These are phyloP conservation scores for Zapornia atra DNA, from an alignment of 2,113 vertebrate genomes.

Conservation along the genomic window DNA sequence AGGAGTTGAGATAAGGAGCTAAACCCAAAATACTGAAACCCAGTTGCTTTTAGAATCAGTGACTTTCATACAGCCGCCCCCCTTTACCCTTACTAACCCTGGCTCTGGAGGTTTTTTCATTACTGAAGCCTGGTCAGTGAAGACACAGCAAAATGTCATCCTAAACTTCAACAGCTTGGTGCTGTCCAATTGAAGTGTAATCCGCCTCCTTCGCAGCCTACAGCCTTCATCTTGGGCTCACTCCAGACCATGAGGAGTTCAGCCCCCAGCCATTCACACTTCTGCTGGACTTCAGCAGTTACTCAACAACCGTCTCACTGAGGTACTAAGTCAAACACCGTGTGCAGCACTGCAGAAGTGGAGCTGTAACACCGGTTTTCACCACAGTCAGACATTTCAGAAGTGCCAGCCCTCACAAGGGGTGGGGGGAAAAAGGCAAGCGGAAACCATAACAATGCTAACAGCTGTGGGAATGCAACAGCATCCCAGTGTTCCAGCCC, in stretches of 20 bases:
- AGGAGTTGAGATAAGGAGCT: not conserved
- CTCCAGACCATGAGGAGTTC: not conserved
- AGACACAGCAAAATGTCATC: not conserved
- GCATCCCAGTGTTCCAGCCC: not conserved
- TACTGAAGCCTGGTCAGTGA: not conserved
- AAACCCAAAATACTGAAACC: not conserved
- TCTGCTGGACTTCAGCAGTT: not conserved
- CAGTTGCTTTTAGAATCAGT: accelerated
- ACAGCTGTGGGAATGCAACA: not conserved
- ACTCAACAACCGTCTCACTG: not conserved
- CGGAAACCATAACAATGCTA: not conserved
- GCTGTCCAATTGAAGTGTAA: not conserved
- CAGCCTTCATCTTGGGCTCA: not conserved
- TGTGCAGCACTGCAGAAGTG: not conserved
- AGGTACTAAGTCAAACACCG: not conserved
- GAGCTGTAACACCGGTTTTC: not conserved
- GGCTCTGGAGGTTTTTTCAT: not conserved
- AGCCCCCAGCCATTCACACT: not conserved
- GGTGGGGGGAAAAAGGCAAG: not conserved
- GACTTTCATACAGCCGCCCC: not conserved
- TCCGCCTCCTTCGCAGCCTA: not conserved
- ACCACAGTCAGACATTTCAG: not conserved
- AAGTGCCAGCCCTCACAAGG: not conserved
- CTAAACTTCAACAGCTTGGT: not conserved
- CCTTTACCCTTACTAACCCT: not conserved